These are phyloP conservation scores for Hycleus phaleratus DNA, from an alignment of 1,140 invertebrate genomes.

Conservation along the genomic window DNA sequence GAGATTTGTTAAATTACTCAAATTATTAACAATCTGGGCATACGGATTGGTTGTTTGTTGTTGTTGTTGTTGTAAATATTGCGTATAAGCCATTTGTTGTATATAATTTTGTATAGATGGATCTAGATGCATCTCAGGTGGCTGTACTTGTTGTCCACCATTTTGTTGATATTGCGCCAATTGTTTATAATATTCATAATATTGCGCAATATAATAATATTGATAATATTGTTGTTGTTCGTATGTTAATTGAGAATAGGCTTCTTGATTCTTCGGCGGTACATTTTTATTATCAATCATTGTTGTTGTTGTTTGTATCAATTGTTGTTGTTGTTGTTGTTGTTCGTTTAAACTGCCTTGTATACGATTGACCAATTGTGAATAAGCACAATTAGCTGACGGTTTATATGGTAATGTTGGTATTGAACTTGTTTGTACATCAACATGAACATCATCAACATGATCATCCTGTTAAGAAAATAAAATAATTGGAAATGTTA, in stretches of 20 bases:
- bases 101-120: slow-evolving; percentile 28
- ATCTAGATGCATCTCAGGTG: slow-evolving; percentile 23
- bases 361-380: slow-evolving; percentile 74
- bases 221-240: slow-evolving; percentile 37
- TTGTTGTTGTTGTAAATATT: slow-evolving; percentile 19
- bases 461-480: too few relatives aligned
- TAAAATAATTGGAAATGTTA: too few relatives aligned
- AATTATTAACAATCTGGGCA: slow-evolving; percentile 35
- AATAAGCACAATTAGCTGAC: slow-evolving; percentile 76
- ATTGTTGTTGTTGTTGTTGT: neutral
- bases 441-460: too few relatives aligned
- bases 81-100: slow-evolving; percentile 34
- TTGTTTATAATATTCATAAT: slow-evolving; percentile 38
- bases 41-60: slow-evolving; percentile 32
- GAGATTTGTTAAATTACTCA: slow-evolving; percentile 25
- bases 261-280: slow-evolving; percentile 1
- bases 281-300: neutral
- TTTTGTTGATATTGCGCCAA: slow-evolving; percentile 27
- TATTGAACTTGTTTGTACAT: slow-evolving; percentile 5
- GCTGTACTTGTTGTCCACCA: slow-evolving; percentile 13
- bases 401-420: slow-evolving; percentile 32
- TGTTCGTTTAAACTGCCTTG: slow-evolving; percentile 52
- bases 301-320: neutral
- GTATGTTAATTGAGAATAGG: slow-evolving; percentile 23
- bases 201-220: slow-evolving; percentile 36